Base-by-base conservation (phyloP, 2,888 invertebrate genomes). In the Eudasyphora cyanicolor region DNA sequence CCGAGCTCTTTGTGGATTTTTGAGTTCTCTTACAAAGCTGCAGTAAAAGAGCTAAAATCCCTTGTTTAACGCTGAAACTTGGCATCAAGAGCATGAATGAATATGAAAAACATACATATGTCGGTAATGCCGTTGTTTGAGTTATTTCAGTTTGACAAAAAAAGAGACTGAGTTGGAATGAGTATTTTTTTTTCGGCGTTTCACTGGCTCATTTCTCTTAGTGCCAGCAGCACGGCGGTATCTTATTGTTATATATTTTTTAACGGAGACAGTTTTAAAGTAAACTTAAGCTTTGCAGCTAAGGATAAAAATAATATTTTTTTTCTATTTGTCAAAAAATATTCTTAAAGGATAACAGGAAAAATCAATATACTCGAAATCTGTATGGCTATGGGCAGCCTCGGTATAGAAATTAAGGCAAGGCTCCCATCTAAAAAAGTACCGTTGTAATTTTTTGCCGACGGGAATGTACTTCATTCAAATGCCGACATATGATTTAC, bases 61-160 rank as follows among this genome's bases (percentile, higher is more conserved):
- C 0, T 45, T n/a, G 45, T 45, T 21, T 10, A 27, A 29, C 17
- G 29, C 1, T n/a, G 71, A 71, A 71, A 71, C 29, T 51, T 49
- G 51, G 51, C 54, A 32, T 29, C 51, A 54, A 54, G 73, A 73
- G 71, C 38, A 42, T 73, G 70, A 73, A 42, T 73, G 38, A 24
- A 57, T 7, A 0, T 17, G 19, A 38, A 24, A 35, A 42, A 14
- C n/a, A n/a, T n/a, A n/a, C n/a, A n/a, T n/a, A n/a, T n/a, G 73
- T 73, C 73, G 73, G 17, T 73, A 73, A 29, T 60, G 57, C 73
- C 14, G 73, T 73, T 4, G 35, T 27, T 54, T 73, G 73, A 73
- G 73, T 73, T 7, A 42, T 42, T 57, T 38, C 32, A 2, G 32
- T n/a, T 64, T 64, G n/a, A n/a, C 4, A 38, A 24, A 4, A 19